These are phyloP conservation scores for Heliconius eleuchia DNA, from an alignment of 1,140 invertebrate species.

Conservation along the genomic window DNA sequence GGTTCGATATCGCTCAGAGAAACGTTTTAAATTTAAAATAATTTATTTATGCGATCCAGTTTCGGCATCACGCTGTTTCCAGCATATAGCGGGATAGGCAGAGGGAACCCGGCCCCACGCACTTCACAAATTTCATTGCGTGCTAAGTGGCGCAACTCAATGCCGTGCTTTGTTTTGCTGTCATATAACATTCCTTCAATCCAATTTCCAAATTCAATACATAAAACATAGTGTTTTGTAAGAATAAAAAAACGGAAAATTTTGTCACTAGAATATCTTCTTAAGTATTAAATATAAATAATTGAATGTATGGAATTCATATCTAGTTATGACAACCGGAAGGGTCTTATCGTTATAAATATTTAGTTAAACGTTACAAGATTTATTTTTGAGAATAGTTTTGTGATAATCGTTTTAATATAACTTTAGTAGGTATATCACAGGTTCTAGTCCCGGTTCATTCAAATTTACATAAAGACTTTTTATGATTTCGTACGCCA, in stretches of 20 bases:
- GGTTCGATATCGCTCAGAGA: no score
- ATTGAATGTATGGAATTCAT: background rate
- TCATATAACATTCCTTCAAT: no score
- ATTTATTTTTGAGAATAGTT: background rate
- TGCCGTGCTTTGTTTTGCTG: no score
- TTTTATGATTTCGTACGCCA: no score
- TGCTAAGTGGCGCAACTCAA: no score
- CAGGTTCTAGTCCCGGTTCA: background rate
- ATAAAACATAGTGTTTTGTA: no score
- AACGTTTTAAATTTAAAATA: no score
- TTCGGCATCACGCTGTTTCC: background rate
- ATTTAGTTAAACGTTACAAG: constrained; percentile 8
- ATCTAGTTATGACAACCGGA: background rate
- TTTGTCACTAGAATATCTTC: background rate
- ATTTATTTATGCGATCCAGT: no score
- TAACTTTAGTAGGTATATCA: background rate
- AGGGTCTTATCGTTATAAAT: constrained; percentile 2
- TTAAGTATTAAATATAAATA: background rate
- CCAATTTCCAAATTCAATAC: no score
- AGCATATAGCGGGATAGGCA: background rate
- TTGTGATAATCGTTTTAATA: background rate
- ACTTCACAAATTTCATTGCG: no score
- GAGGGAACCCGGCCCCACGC: background rate
- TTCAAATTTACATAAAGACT: background rate
- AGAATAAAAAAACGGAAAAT: no score